phyloP scores from a whole-genome alignment of 2,797 vertebrate species.

The Nannoperca australis region DNA sequence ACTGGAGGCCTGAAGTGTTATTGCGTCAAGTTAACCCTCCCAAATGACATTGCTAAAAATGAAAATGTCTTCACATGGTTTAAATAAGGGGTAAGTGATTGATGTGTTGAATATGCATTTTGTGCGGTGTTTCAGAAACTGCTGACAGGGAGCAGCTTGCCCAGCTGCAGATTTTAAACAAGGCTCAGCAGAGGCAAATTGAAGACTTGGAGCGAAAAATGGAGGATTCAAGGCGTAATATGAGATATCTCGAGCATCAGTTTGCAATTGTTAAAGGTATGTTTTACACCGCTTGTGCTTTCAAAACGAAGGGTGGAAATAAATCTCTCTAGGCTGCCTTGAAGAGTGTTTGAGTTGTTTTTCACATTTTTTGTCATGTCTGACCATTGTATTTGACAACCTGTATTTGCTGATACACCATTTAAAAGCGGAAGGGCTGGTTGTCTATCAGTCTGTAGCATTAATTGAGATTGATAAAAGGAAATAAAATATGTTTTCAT shows the following conservation, averaged over 20 bases:
- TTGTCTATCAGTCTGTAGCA: not conserved
- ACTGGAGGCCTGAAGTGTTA: not conserved
- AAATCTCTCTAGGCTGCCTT: not conserved
- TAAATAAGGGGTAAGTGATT: not conserved
- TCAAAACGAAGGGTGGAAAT: not conserved
- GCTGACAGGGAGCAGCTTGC: slow-evolving; percentile 89
- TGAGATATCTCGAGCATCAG: slow-evolving; percentile 94
- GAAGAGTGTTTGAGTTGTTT: not conserved
- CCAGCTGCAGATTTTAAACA: slow-evolving; percentile 93
- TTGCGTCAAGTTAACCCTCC: not conserved
- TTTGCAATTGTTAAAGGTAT: slow-evolving; percentile 93
- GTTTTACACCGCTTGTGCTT: slow-evolving; percentile 21
- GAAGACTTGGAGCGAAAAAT: slow-evolving; percentile 91
- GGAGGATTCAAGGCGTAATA: slow-evolving; percentile 91
- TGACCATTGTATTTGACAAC: not conserved
- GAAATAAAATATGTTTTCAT: not conserved
- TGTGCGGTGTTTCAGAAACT: slow-evolving; percentile 83
- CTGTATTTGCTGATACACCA: not conserved
- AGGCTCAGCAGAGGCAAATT: slow-evolving; percentile 92
- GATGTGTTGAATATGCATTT: slow-evolving; percentile 8
- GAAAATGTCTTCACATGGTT: not conserved
- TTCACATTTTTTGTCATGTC: not conserved
- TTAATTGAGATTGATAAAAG: not conserved
- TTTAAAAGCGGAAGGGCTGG: not conserved
- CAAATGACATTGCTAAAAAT: not conserved